These are phyloP conservation scores for Astropecten irregularis DNA, from an alignment of 53 echinoderm and acorn worm genomes.

Conservation along the genomic window DNA sequence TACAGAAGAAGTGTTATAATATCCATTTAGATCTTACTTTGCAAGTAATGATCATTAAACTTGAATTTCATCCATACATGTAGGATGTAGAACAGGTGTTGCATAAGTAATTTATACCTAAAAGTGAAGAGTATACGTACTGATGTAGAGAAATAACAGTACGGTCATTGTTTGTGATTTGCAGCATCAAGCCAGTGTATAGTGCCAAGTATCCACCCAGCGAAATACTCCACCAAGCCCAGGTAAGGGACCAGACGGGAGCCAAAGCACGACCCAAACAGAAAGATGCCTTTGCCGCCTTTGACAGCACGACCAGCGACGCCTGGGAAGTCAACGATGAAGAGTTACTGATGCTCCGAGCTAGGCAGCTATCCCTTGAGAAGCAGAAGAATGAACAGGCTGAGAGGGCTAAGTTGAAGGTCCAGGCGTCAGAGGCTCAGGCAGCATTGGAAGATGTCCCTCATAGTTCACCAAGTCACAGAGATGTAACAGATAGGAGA, in stretches of 20 bases:
- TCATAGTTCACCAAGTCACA: background rate
- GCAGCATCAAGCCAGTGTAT: conserved; percentile 94
- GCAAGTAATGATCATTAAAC: background rate
- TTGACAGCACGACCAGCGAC: conserved; percentile 89
- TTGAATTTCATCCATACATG: background rate
- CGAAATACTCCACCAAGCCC: conserved; percentile 78
- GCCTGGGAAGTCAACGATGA: conserved; percentile 95
- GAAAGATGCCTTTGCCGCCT: conserved; percentile 94
- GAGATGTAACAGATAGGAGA: conserved; percentile 3
- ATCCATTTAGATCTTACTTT: background rate
- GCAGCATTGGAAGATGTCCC: background rate
- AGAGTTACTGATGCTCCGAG: conserved; percentile 63
- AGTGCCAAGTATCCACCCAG: conserved; percentile 70
- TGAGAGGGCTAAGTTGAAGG: conserved; percentile 13
- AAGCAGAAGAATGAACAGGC: conserved; percentile 41
- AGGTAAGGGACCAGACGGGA: conserved; percentile 20
- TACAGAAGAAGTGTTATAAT: background rate
- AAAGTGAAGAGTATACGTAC: background rate
- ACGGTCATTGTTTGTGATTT: background rate
- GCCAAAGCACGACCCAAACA: conserved; percentile 58
- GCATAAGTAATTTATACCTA: background rate
- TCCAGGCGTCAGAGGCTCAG: conserved; percentile 8
- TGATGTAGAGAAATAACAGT: background rate
- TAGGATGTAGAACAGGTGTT: background rate
- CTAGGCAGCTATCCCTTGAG: conserved; percentile 54